A percentile compares a stretch with the other conserved stretches of the same genome.
These are phyloP conservation scores for Macrobrachium nipponense DNA, from an alignment of 1,140 invertebrate genomes.

Conservation along the genomic window DNA sequence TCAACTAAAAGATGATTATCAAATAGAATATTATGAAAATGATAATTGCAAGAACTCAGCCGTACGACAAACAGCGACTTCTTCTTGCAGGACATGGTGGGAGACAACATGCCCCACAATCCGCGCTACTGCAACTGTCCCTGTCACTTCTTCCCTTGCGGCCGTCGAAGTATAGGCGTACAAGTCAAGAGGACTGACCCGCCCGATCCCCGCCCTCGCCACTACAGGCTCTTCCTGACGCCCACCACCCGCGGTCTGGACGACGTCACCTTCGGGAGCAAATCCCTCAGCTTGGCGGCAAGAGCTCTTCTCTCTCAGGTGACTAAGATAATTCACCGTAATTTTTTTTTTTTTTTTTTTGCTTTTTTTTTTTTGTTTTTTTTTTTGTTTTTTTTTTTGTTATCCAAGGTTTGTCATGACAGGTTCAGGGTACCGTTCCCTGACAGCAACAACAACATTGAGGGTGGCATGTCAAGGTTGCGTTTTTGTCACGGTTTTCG, in stretches of 20 bases:
- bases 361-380: neutral
- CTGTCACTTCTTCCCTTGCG: slow-evolving; percentile 62
- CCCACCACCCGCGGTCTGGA: slow-evolving; percentile 45
- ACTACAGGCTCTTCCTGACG: slow-evolving; percentile 57
- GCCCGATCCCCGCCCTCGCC: slow-evolving; percentile 44
- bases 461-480: no score
- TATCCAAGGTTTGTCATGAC: neutral
- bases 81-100: slow-evolving; percentile 14
- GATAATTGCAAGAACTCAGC: no score
- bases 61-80: neutral
- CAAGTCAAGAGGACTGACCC: slow-evolving; percentile 52
- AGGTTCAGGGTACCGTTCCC: no score
- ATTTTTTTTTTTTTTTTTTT: neutral
- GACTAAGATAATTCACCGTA: neutral
- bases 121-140: slow-evolving; percentile 61
- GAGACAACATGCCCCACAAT: slow-evolving; percentile 38
- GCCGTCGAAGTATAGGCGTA: slow-evolving; percentile 48
- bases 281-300: slow-evolving; percentile 43
- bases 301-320: slow-evolving; percentile 58
- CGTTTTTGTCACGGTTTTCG: no score
- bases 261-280: slow-evolving; percentile 21
- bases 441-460: no score
- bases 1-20: no score
- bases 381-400: neutral
- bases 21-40: no score